Percentiles rank a stretch among this genome's conserved stretches.
Evolutionary conservation across 2,113 vertebrate genomes (phyloP).

Genomic region (Tringa solitaria): DNA sequence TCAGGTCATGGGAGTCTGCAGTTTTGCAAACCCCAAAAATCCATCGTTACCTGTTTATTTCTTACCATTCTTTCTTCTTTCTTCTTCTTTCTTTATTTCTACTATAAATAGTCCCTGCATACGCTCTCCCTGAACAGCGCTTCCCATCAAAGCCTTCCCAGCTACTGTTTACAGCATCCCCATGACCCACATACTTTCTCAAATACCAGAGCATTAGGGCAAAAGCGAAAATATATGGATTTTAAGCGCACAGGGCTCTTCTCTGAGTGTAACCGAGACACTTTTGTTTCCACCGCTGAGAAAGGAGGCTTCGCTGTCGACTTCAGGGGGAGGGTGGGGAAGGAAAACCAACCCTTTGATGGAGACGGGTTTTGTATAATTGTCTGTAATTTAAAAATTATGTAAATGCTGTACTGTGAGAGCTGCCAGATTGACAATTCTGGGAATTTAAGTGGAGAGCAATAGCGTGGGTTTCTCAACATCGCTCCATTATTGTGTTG

Average conservation of each 20-base stretch:
- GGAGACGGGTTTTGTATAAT: slow-evolving; percentile 13
- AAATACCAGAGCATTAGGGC: background rate
- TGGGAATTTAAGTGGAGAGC: slow-evolving; percentile 38
- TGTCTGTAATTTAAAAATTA: slow-evolving; percentile 54
- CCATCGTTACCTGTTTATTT: background rate
- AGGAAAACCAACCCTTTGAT: slow-evolving; percentile 34
- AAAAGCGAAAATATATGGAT: background rate
- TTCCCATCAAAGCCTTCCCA: background rate
- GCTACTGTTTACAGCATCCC: background rate
- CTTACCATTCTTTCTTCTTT: background rate
- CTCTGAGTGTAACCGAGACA: background rate
- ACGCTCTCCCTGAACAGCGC: background rate
- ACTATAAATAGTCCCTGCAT: no score
- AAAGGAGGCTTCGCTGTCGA: background rate
- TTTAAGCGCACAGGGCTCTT: background rate
- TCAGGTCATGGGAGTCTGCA: background rate
- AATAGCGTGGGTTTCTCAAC: slow-evolving; percentile 19
- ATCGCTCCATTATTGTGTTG: slow-evolving; percentile 13
- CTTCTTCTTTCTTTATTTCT: no score
- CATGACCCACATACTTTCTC: background rate
- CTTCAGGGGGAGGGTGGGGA: slow-evolving; percentile 53
- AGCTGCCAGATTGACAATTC: slow-evolving; percentile 50
- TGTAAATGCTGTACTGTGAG: slow-evolving; percentile 23
- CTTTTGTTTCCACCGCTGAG: background rate
- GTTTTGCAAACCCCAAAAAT: background rate